phyloP scores from a whole-genome alignment of 2,797 vertebrate species.

The Lagodon rhomboides region DNA sequence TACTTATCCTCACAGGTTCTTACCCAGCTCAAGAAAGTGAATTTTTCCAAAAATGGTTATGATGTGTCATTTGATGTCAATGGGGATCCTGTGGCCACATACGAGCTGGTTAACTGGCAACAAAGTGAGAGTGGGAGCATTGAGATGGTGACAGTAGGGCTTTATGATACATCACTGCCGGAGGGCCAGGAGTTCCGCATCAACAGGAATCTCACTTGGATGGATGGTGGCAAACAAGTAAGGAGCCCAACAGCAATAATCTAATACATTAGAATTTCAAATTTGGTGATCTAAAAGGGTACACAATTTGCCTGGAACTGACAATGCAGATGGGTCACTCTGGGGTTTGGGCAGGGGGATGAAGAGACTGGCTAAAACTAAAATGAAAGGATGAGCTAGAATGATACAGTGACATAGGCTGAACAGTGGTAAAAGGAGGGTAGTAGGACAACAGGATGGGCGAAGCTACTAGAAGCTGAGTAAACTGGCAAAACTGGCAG shows the following conservation, averaged over 20 bases:
- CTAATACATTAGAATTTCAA: no score
- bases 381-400: no score
- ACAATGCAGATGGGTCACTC: no score
- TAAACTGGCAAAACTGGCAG: no score
- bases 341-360: no score
- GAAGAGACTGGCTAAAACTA: no score
- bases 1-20: constrained; percentile 58
- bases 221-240: not conserved
- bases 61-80: constrained; percentile 81
- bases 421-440: no score
- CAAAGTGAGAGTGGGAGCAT: constrained; percentile 50
- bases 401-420: no score
- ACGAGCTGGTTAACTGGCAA: constrained; percentile 85
- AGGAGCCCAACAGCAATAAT: not conserved
- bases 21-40: not conserved
- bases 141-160: constrained; percentile 62
- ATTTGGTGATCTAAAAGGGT: no score
- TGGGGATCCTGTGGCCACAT: constrained; percentile 80
- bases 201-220: not conserved
- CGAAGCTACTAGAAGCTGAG: no score
- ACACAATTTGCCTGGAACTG: no score
- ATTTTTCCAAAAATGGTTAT: constrained; percentile 9
- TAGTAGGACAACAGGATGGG: no score
- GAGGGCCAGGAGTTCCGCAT: constrained; percentile 5
- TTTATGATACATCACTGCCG: constrained; percentile 6